Evolutionary conservation across 1,140 invertebrate species (phyloP).

Genomic region (Drosophila kurseongensis): DNA sequence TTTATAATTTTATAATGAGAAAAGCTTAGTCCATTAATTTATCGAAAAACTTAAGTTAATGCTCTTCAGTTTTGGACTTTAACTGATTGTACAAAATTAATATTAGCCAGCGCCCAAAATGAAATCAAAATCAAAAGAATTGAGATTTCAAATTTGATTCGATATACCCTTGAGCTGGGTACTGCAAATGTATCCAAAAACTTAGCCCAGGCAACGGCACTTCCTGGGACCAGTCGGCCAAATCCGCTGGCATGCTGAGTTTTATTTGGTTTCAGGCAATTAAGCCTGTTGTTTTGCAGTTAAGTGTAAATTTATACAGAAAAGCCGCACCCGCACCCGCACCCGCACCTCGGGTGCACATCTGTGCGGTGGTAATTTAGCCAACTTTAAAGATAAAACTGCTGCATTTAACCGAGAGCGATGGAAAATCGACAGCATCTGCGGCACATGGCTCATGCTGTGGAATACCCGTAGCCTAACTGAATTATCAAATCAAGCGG

Average conservation of each 20-base stretch:
- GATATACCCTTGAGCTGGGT: neutral
- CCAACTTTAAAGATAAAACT: conserved; percentile 53
- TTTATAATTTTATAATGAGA: no score
- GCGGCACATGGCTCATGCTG: conserved; percentile 21
- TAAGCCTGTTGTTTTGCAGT: conserved; percentile 76
- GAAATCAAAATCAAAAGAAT: neutral
- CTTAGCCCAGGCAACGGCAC: conserved; percentile 3
- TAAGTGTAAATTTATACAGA: conserved; percentile 67
- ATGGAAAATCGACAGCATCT: conserved; percentile 27
- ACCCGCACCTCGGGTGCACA: conserved; percentile 34
- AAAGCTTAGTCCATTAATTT: no score
- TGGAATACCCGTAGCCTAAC: conserved; percentile 8
- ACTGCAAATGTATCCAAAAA: neutral
- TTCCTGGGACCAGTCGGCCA: conserved; percentile 16
- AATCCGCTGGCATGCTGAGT: conserved; percentile 45
- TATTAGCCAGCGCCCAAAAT: no score
- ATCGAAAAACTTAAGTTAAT: no score
- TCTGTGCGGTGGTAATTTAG: conserved; percentile 41
- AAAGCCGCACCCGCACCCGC: conserved; percentile 37
- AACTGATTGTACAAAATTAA: no score
- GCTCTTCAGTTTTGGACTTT: no score
- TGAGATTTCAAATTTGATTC: neutral
- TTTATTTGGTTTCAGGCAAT: conserved; percentile 77
- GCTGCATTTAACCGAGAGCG: conserved; percentile 12
- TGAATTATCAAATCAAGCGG: conserved; percentile 55